These are phyloP conservation scores for Noctua comes DNA, from an alignment of 2,888 invertebrate genomes.

Conservation along the genomic window DNA sequence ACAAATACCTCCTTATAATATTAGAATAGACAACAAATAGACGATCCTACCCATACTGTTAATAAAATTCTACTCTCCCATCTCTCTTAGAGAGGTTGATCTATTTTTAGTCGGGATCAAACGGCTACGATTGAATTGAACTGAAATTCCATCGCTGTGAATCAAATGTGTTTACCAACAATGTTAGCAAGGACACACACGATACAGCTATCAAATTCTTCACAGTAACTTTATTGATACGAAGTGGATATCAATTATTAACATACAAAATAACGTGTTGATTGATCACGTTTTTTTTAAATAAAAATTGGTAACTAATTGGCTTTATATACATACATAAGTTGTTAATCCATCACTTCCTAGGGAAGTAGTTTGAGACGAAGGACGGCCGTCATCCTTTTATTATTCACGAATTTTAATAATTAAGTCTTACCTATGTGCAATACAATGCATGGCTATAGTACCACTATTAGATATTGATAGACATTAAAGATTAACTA, in stretches of 20 bases:
- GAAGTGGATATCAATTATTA: conserved; percentile 6
- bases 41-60: not conserved
- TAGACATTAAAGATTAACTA: too few species aligned
- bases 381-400: not conserved
- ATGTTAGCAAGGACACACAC: not conserved
- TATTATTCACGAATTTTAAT: not conserved
- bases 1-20: too few species aligned
- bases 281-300: conserved; percentile 12
- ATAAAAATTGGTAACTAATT: not conserved
- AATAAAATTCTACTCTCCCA: not conserved
- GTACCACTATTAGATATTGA: too few species aligned
- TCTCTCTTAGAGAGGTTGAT: conserved; percentile 22
- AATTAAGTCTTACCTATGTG: not conserved
- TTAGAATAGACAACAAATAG: too few species aligned
- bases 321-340: not conserved
- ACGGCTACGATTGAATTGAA: conserved; percentile 46
- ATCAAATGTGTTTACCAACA: conserved; percentile 56
- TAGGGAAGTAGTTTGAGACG: not conserved
- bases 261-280: not conserved
- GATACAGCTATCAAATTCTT: conserved; percentile 6
- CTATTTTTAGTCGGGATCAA: conserved; percentile 50
- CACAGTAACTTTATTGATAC: not conserved
- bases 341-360: not conserved
- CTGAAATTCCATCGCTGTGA: conserved; percentile 32
- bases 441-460: too few species aligned